Base-by-base conservation (phyloP, 2,113 vertebrate genomes). In the Chionomys nivalis region DNA sequence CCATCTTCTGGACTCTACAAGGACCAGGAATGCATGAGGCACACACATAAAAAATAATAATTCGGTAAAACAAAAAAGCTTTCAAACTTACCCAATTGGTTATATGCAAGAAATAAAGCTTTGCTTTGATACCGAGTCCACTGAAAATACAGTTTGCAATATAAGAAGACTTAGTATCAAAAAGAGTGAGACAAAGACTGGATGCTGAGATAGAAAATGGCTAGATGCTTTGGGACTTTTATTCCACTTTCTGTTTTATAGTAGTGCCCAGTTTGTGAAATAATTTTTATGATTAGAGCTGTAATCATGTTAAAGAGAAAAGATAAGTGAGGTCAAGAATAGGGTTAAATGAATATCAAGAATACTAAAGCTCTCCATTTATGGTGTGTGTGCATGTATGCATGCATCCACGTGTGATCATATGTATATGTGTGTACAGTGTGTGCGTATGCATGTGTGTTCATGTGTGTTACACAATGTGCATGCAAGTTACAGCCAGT, bases 141-240 rank as follows among this genome's bases (percentile, higher is more conserved):
- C 2, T 85, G 52, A 94, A 91, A 72, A 58, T 85, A 70, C 17
- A 76, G 26, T 73, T 95, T 95, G 16, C 26, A 93, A 61, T 78
- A 73, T 81, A 36, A 95, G 13, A 92, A 92, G 14, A 81, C 10
- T 89, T 21, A 91, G n/a, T 31, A 66, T 8, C 79, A 73, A 83
- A 90, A 78, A 85, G 78, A 86, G 12, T 36, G 42, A 93, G 2
- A 36, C 58, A 70, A 44, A 79, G 7, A 77, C 44, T 85, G 36
- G 13, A 58, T 52, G 23, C n/a, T 88, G n/a, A 93, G 23, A n/a
- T 14, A 70, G 39, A 39, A 78, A 79, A 81, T 1, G 31, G 28
- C 11, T 58, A 85, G 33, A 91, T 26, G 11, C 12, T 76, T 73
- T 55, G 23, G 31, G 24, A 78, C 65, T 93, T 79, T 31, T 2